Evolutionary conservation across 2,797 vertebrate genomes (phyloP).

Genomic region (Melanotaenia pygmaea): DNA sequence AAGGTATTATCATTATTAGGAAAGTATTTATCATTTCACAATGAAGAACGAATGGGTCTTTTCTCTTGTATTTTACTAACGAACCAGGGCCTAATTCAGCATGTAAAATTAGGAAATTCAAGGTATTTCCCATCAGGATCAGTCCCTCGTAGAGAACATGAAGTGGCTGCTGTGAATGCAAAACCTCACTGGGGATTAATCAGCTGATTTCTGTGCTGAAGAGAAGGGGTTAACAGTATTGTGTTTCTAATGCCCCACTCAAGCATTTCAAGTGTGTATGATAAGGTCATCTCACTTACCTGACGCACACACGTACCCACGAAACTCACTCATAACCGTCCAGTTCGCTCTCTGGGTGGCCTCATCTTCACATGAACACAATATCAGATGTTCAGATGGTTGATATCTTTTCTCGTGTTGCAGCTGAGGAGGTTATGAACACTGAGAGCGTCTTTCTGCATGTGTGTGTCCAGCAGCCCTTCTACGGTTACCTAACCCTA

Average conservation of each 20-base stretch:
- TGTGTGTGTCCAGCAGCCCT: constrained; percentile 31
- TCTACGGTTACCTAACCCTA: constrained; percentile 62
- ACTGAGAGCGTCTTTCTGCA: constrained; percentile 15
- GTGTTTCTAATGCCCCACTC: constrained; percentile 42
- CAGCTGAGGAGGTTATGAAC: constrained; percentile 41
- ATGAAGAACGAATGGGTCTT: background rate
- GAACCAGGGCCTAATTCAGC: background rate
- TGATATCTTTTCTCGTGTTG: constrained; percentile 47
- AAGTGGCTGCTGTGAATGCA: background rate
- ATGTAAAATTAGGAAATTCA: background rate
- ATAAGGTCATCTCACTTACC: constrained; percentile 33
- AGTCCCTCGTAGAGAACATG: background rate
- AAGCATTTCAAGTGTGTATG: constrained; percentile 45
- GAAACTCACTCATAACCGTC: constrained; percentile 23
- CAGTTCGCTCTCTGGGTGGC: background rate
- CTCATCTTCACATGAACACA: constrained; percentile 24
- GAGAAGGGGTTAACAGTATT: constrained; percentile 36
- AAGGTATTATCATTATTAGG: constrained; percentile 1
- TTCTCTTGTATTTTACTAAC: background rate
- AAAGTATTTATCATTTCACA: background rate
- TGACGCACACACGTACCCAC: constrained; percentile 14
- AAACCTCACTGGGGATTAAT: constrained; percentile 4
- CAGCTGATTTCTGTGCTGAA: constrained; percentile 1
- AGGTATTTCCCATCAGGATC: background rate
- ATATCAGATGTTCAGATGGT: constrained; percentile 19